These are phyloP conservation scores for Metridium senile DNA, from an alignment of 92 coral and sea anemone species.

Conservation along the genomic window DNA sequence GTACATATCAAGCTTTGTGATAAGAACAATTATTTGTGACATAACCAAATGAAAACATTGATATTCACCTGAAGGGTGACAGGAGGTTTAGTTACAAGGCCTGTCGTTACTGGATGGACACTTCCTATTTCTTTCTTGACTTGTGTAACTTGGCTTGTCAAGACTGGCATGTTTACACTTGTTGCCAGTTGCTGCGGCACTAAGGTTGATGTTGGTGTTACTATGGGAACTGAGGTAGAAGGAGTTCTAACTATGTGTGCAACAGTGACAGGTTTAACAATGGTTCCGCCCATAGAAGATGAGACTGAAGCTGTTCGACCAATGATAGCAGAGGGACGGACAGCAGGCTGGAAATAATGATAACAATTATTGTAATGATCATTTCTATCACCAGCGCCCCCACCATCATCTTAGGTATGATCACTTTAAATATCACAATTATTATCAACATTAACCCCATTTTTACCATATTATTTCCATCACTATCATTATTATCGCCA, in stretches of 20 bases:
- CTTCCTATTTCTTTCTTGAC: conserved; percentile 37
- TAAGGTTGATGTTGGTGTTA: conserved; percentile 42
- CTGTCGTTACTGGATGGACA: conserved; percentile 10
- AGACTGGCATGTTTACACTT: conserved; percentile 20
- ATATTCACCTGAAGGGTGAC: conserved; percentile 15
- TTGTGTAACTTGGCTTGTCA: conserved; percentile 32
- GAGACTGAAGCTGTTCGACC: conserved; percentile 68
- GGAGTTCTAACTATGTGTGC: conserved; percentile 30
- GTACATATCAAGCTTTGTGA: no score
- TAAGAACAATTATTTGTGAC: no score
- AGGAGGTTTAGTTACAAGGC: conserved; percentile 8
- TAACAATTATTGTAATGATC: no score
- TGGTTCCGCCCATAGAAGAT: conserved; percentile 24
- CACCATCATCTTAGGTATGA: no score
- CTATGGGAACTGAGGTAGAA: conserved; percentile 15
- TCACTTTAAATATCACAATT: no score
- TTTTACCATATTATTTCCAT: no score
- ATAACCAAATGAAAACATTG: no score
- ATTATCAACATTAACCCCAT: no score
- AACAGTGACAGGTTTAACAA: conserved; percentile 31
- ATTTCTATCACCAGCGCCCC: no score
- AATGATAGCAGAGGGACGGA: conserved; percentile 65
- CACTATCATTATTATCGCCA: no score
- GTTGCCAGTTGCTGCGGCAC: conserved; percentile 42
- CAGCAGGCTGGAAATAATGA: conserved; percentile 14